These are phyloP conservation scores for Morelia viridis DNA, from an alignment of 2,797 vertebrate species.

Conservation along the genomic window DNA sequence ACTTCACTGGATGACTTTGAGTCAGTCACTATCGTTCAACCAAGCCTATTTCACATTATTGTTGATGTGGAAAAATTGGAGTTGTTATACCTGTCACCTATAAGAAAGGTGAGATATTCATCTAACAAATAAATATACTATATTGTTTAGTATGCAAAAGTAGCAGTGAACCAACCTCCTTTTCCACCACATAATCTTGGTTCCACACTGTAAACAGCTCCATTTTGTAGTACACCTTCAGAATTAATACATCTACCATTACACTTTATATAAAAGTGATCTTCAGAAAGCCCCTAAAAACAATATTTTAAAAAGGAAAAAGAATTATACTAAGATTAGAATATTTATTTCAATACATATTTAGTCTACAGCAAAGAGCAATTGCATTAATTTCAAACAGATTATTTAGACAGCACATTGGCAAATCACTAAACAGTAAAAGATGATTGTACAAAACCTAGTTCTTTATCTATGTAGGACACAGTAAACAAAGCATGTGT, in stretches of 20 bases:
- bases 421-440: not conserved
- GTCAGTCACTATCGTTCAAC: not conserved
- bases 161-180: slow-evolving; percentile 80
- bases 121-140: not conserved
- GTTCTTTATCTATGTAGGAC: not conserved
- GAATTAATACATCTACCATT: slow-evolving; percentile 68
- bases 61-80: not conserved
- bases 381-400: not conserved
- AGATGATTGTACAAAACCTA: not conserved
- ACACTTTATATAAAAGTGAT: slow-evolving; percentile 81
- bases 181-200: slow-evolving; percentile 89
- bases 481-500: not conserved
- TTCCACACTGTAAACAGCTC: slow-evolving; percentile 84
- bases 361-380: not conserved
- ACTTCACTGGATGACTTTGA: not conserved
- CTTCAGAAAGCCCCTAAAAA: slow-evolving; percentile 70
- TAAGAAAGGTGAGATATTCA: not conserved
- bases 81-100: not conserved
- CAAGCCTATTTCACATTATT: not conserved
- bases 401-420: not conserved
- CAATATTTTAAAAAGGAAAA: not conserved
- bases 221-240: slow-evolving; percentile 75
- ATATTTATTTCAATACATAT: not conserved
- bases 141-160: not conserved
- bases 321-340: not conserved